phyloP scores from a whole-genome alignment of 2,113 vertebrate genomes.

The Copsychus sechellarum region DNA sequence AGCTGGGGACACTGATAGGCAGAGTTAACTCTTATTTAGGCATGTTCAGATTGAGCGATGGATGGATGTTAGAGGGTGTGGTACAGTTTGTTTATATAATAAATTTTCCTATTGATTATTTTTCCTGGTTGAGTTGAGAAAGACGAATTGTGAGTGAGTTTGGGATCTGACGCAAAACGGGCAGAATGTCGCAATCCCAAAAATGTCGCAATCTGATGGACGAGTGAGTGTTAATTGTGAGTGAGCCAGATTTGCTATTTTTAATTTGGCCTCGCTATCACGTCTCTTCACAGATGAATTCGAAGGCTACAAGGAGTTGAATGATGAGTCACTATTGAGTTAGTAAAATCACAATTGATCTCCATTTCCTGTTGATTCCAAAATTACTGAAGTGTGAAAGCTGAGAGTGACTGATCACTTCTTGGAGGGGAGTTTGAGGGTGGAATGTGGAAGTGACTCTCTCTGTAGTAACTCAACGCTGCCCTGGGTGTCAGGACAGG shows the following conservation, averaged over 20 bases:
- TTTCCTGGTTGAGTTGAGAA: not conserved
- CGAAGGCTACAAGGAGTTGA: constrained; percentile 51
- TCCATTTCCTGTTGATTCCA: constrained; percentile 67
- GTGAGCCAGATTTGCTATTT: constrained; percentile 41
- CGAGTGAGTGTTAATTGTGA: constrained; percentile 32
- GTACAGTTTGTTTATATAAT: not conserved
- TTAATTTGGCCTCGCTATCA: constrained; percentile 59
- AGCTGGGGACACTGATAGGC: not conserved
- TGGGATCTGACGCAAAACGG: not conserved
- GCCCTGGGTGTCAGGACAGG: not conserved
- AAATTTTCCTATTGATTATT: not conserved
- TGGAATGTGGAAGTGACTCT: constrained; percentile 25
- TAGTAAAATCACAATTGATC: constrained; percentile 69
- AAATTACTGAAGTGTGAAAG: constrained; percentile 63
- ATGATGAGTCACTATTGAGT: constrained; percentile 67
- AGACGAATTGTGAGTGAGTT: not conserved
- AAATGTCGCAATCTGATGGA: not conserved
- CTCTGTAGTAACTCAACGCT: not conserved
- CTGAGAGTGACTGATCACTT: constrained; percentile 24
- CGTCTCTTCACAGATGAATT: constrained; percentile 62
- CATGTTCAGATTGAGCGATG: not conserved
- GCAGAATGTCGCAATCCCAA: not conserved
- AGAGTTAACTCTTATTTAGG: not conserved
- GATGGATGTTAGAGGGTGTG: not conserved
- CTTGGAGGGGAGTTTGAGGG: constrained; percentile 8